These are phyloP conservation scores for Belgica antarctica DNA, from an alignment of 2,888 invertebrate species.

Conservation along the genomic window DNA sequence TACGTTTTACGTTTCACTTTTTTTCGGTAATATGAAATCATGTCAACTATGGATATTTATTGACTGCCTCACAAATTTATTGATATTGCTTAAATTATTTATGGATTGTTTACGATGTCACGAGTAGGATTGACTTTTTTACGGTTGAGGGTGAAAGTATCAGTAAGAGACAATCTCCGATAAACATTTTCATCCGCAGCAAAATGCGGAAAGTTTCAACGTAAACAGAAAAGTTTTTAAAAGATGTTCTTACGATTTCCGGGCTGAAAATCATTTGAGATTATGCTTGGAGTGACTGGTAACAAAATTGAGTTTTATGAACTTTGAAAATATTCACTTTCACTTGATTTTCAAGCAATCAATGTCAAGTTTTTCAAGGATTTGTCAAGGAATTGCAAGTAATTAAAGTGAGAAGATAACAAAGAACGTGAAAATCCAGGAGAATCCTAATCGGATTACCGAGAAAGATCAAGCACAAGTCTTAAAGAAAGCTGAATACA, in stretches of 20 bases:
- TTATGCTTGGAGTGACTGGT: no score
- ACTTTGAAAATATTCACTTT: no score
- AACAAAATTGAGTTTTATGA: no score
- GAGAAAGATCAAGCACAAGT: not conserved
- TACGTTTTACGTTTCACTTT: slow-evolving; percentile 40
- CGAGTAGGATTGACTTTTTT: slow-evolving; percentile 18
- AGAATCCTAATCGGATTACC: slow-evolving; percentile 40
- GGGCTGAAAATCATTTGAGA: no score
- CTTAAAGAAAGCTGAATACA: not conserved
- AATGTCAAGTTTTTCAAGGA: not conserved
- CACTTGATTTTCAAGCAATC: no score
- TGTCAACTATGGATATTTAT: slow-evolving; percentile 40
- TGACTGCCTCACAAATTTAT: slow-evolving; percentile 40
- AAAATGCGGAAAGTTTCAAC: slow-evolving; percentile 16
- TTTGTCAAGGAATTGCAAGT: slow-evolving; percentile 1
- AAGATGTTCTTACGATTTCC: no score
- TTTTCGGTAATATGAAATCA: slow-evolving; percentile 32
- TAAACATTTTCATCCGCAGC: not conserved
- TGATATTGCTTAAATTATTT: slow-evolving; percentile 41
- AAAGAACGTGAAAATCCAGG: slow-evolving; percentile 29
- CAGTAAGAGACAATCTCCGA: not conserved
- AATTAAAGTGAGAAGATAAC: slow-evolving; percentile 35
- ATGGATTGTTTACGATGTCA: slow-evolving; percentile 42
- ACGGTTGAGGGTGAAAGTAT: not conserved
- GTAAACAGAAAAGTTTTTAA: slow-evolving; percentile 2